A percentile compares a stretch with the other conserved stretches of the same genome.
phyloP scores from a whole-genome alignment of 2,797 vertebrate species.

The Pantherophis vulpinus region DNA sequence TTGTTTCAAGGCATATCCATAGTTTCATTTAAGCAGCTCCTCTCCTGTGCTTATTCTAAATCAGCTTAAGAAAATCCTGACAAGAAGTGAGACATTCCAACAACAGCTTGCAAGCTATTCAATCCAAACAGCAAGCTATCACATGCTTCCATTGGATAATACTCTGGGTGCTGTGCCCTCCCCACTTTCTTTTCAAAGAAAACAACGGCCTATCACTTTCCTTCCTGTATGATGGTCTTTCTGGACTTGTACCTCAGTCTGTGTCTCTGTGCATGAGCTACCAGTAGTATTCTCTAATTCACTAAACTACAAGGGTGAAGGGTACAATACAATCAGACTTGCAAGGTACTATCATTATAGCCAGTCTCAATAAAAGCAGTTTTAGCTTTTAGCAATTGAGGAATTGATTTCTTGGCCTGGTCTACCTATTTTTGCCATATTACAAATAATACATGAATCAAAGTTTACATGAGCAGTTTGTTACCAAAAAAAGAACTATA shows the following conservation, averaged over 20 bases:
- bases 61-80: not conserved
- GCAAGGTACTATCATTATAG: not conserved
- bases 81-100: not conserved
- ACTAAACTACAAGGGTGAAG: not conserved
- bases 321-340: not conserved
- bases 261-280: not conserved
- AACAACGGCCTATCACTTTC: not conserved
- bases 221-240: not conserved
- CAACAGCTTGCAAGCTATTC: not conserved
- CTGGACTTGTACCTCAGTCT: not conserved
- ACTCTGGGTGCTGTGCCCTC: not conserved
- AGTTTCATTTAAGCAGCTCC: not conserved
- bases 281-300: not conserved
- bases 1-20: not conserved
- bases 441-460: not conserved
- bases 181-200: not conserved
- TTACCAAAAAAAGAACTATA: not conserved
- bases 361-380: not conserved
- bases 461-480: not conserved
- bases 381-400: not conserved
- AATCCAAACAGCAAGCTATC: not conserved
- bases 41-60: not conserved
- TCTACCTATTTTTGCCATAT: not conserved
- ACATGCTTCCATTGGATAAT: not conserved
- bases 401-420: not conserved